Percentiles rank a stretch among this genome's conserved stretches.
These are phyloP conservation scores for Drosophila biarmipes DNA, from an alignment of 1,140 invertebrate species.

Conservation along the genomic window DNA sequence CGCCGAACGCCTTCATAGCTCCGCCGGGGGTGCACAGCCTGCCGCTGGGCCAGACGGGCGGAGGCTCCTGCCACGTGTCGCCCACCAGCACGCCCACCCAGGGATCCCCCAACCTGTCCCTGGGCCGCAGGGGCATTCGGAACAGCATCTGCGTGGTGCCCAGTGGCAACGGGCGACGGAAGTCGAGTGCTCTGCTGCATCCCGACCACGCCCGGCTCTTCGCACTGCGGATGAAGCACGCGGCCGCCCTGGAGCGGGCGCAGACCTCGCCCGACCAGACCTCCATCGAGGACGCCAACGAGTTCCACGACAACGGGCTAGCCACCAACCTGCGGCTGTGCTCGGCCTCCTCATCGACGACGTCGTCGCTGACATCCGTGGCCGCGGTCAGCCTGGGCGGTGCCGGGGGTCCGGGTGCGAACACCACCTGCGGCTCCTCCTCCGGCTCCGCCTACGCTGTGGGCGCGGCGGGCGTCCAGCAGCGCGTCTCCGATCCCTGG, in stretches of 20 bases:
- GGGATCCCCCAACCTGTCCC: slow-evolving; percentile 84
- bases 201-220: slow-evolving; percentile 88
- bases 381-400: slow-evolving; percentile 85
- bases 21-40: slow-evolving; percentile 74
- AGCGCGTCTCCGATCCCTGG: slow-evolving; percentile 85
- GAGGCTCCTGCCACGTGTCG: slow-evolving; percentile 81
- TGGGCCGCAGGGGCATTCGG: slow-evolving; percentile 69
- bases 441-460: slow-evolving; percentile 81
- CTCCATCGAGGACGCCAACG: slow-evolving; percentile 82
- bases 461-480: slow-evolving; percentile 84
- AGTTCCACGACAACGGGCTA: slow-evolving; percentile 80
- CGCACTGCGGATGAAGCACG: slow-evolving; percentile 85
- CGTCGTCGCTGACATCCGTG: slow-evolving; percentile 86
- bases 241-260: slow-evolving; percentile 85
- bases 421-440: slow-evolving; percentile 65
- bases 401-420: slow-evolving; percentile 64
- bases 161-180: slow-evolving; percentile 84
- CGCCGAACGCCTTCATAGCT: slow-evolving; percentile 85
- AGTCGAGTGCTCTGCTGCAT: slow-evolving; percentile 87
- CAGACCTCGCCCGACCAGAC: slow-evolving; percentile 82
- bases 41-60: slow-evolving; percentile 62
- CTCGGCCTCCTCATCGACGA: slow-evolving; percentile 86
- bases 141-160: slow-evolving; percentile 78
- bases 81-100: slow-evolving; percentile 82
- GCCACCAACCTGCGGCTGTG: slow-evolving; percentile 77